Evolutionary conservation across 2,888 invertebrate genomes (phyloP).

Genomic region (Acanthacorydalis orientalis): DNA sequence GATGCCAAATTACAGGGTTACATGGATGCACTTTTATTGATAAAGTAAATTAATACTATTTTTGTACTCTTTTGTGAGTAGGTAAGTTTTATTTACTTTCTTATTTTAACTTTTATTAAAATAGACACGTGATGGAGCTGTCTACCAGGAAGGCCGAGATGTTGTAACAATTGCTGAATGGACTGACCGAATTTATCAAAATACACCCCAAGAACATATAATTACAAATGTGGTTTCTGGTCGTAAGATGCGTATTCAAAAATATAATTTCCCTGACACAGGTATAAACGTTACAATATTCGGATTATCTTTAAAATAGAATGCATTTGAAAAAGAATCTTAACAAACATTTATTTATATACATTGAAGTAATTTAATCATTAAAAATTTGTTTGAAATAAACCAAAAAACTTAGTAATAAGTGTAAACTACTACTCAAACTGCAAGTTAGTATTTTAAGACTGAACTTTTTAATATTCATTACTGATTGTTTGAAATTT

Average conservation of each 20-base stretch:
- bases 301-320: no score
- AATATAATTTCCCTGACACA: constrained; percentile 89
- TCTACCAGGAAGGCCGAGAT: constrained; percentile 81
- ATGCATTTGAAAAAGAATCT: no score
- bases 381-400: no score
- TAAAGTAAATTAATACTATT: constrained; percentile 26
- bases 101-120: constrained; percentile 7
- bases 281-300: constrained; percentile 29
- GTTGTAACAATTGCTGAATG: constrained; percentile 80
- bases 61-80: not conserved
- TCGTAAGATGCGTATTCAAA: constrained; percentile 80
- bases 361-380: no score
- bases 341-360: no score
- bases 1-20: constrained; percentile 83
- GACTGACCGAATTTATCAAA: constrained; percentile 87
- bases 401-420: no score
- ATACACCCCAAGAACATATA: constrained; percentile 82
- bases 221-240: constrained; percentile 86
- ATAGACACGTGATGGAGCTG: constrained; percentile 66
- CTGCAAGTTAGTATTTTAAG: not conserved
- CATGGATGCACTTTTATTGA: constrained; percentile 63
- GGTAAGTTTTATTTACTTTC: not conserved
- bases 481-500: not conserved
- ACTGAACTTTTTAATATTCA: constrained; percentile 1
- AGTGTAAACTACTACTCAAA: not conserved